Base-by-base conservation (phyloP, 2,113 vertebrate species). In the Menidia beryllina region DNA sequence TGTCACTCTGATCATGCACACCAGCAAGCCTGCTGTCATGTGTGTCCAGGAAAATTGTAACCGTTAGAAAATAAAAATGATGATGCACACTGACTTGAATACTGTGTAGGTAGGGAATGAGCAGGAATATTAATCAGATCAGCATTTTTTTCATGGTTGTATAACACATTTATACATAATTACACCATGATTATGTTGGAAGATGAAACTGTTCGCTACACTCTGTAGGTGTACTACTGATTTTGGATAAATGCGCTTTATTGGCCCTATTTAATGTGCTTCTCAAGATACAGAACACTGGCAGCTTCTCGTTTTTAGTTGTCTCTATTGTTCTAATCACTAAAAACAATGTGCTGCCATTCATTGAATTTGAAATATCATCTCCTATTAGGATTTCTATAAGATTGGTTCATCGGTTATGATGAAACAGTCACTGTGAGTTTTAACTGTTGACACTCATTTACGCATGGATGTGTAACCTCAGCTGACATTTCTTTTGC, bases 121-220 rank as follows among this genome's bases (percentile, higher is more conserved):
- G 47, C 13, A 39, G 54, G 62, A 63, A 60, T 52, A 68, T 68
- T 64, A 81, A 73, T 79, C 39, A 26, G 3, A 62, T 56, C 62
- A 69, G 19, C 51, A 38, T 14, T 77, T 55, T 39, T 34, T 58
- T 36, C 20, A 10, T 11, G 48, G 12, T 58, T 57, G 36, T 20
- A 21, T 36, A 76, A 14, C 26, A 54, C 17, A 67, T 67, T 60
- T 17, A 21, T 38, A 70, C 7, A 49, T 69, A 34, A 65, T 69
- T 50, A 52, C 56, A 49, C 38, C 15, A 13, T 41, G 26, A 67
- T 75, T 38, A 39, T 43, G 14, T 39, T 39, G 49, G 59, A 38
- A 27, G 17, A 15, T 39, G 25, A 59, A 53, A 49, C 21, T 19
- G 23, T 59, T 24, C 24, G 41, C 10, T 1, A 19, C 41, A 47